Evolutionary conservation across 2,888 invertebrate genomes (phyloP).

Genomic region (Laothoe populi): DNA sequence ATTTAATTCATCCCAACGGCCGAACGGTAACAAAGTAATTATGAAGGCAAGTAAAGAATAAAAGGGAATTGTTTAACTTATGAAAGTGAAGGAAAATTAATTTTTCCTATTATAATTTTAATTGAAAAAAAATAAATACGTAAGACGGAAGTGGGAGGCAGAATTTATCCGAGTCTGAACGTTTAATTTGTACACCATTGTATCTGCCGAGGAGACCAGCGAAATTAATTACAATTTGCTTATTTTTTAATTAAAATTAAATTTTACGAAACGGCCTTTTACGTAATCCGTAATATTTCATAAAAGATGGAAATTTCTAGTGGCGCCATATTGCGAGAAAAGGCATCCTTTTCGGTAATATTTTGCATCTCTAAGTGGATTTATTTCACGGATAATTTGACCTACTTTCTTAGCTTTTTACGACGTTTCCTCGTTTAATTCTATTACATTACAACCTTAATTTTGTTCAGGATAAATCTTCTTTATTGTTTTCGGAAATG

Average conservation of each 20-base stretch:
- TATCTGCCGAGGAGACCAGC: constrained; percentile 60
- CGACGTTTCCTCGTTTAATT: constrained; percentile 49
- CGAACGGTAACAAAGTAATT: constrained; percentile 47
- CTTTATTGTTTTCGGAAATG: constrained; percentile 44
- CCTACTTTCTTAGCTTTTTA: constrained; percentile 61
- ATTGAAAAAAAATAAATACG: constrained; percentile 57
- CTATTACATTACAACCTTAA: constrained; percentile 46
- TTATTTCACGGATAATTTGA: constrained; percentile 71
- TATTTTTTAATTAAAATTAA: constrained; percentile 82
- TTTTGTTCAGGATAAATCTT: constrained; percentile 44
- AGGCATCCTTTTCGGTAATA: constrained; percentile 75
- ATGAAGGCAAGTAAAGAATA: constrained; percentile 41
- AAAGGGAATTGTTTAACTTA: constrained; percentile 40
- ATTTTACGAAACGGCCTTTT: constrained; percentile 72
- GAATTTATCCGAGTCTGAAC: constrained; percentile 53
- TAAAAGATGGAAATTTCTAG: constrained; percentile 80
- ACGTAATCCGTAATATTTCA: constrained; percentile 79
- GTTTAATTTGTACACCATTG: constrained; percentile 73
- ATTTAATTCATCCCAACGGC: constrained; percentile 41
- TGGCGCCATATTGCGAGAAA: constrained; percentile 81
- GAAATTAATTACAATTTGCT: constrained; percentile 78
- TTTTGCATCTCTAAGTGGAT: constrained; percentile 76
- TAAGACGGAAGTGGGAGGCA: constrained; percentile 49
- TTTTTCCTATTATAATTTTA: constrained; percentile 53
- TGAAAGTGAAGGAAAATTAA: constrained; percentile 46